A percentile compares a stretch with the other conserved stretches of the same genome.
phyloP scores from a whole-genome alignment of 2,888 invertebrate species.

The Lagria hirta region DNA sequence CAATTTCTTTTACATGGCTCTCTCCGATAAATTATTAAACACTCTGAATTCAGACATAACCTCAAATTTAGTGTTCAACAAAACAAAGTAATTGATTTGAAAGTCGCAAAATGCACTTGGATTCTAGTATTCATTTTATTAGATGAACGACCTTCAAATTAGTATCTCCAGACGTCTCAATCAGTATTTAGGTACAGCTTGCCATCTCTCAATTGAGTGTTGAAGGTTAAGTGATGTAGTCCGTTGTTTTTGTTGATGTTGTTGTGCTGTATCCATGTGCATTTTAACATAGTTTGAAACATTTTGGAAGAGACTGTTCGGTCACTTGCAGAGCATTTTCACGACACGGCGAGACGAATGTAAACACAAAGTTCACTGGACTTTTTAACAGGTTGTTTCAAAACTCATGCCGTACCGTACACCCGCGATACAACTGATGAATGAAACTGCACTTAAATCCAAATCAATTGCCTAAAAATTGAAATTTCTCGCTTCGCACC shows the following conservation, averaged over 20 bases:
- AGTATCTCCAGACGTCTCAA: slow-evolving; percentile 27
- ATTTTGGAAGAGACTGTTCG: slow-evolving; percentile 3
- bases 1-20: slow-evolving; percentile 44
- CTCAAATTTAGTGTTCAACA: slow-evolving; percentile 10
- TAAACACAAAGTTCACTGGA: slow-evolving; percentile 49
- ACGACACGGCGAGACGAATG: slow-evolving; percentile 27
- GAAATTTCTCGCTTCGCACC: too few relatives aligned
- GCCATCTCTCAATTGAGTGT: slow-evolving; percentile 19
- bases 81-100: too few relatives aligned
- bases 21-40: slow-evolving; percentile 29
- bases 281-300: slow-evolving; percentile 37
- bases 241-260: too few relatives aligned
- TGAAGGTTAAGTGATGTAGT: slow-evolving; percentile 29
- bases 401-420: slow-evolving; percentile 14
- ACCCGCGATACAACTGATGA: slow-evolving; percentile 4
- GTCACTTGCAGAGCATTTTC: slow-evolving; percentile 1
- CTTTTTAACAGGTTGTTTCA: slow-evolving; percentile 49
- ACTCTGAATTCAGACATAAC: slow-evolving; percentile 31
- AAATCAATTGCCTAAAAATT: background rate
- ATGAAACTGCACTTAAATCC: slow-evolving; percentile 5
- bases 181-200: slow-evolving; percentile 25
- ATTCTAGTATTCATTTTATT: slow-evolving; percentile 20
- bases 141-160: slow-evolving; percentile 21
- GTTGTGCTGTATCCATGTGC: slow-evolving; percentile 49
- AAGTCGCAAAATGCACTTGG: slow-evolving; percentile 14